Evolutionary conservation across 2,888 invertebrate species (phyloP), one percentile per base, ranked within the genome.

Genomic region (Acanthosoma haemorrhoidale): DNA sequence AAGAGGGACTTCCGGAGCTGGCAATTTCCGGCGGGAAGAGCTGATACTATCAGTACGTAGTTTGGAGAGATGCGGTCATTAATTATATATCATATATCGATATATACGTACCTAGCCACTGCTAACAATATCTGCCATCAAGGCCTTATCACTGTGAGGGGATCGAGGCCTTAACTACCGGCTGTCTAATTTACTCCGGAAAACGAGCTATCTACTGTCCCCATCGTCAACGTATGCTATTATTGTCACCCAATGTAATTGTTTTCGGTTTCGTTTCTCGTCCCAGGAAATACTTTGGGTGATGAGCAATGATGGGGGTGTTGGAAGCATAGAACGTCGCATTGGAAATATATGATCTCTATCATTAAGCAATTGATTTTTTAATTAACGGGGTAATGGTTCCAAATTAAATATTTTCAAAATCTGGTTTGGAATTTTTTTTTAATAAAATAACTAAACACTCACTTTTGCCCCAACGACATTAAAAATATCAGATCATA

Each of bases 31-130:
- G 64, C 15, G 18, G 25, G 16, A 3, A 32, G 18, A 8, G 13
- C 36, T 9, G 64, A 64, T 64, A 41, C 1, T 11, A 64, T 64
- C 64, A 15, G n/a, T n/a, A n/a, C n/a, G n/a, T n/a, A n/a, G n/a
- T n/a, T n/a, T n/a, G n/a, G n/a, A n/a, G 3, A 11, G 11, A 25
- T 39, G 15, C 64, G 3, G 18, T n/a, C 64, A 64, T 64, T 64
- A 64, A 39, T 39, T 64, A 25, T 15, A 38, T 64, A 64, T 64
- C 64, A 64, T 41, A 64, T 64, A 64, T 64, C 64, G 64, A 64
- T 64, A 38, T 64, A 9, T 25, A 25, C n/a, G n/a, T n/a, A n/a
- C n/a, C n/a, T n/a, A n/a, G 13, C 25, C 25, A n/a, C 51, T 29
- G 51, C 51, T 51, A 51, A 51, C 21, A 25, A 51, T 13, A 51